These are phyloP conservation scores for Micrastur ruficollis DNA, from an alignment of 2,797 vertebrate genomes.

Conservation along the genomic window DNA sequence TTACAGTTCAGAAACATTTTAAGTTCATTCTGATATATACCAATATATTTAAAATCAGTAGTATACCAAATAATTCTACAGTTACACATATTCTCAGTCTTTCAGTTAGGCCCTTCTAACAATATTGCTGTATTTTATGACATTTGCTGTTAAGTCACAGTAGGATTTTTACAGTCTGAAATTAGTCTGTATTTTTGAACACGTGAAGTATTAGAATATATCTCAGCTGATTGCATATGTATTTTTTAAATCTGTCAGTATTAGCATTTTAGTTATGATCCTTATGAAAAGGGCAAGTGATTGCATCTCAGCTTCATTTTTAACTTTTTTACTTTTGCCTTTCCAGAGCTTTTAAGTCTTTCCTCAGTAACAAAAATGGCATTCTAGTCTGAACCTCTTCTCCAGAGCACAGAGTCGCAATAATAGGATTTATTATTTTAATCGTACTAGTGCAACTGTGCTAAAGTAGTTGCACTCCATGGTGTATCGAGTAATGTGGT, in stretches of 20 bases:
- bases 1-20: background rate
- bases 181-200: background rate
- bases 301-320: background rate
- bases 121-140: background rate
- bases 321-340: background rate
- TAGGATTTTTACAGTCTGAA: background rate
- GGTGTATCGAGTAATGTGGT: background rate
- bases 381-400: background rate
- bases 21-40: background rate
- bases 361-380: background rate
- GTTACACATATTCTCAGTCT: background rate
- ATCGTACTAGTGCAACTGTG: background rate
- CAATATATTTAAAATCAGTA: background rate
- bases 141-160: background rate
- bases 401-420: background rate
- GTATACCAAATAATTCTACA: background rate
- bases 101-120: background rate
- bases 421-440: background rate
- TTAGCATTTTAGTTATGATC: background rate
- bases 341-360: background rate
- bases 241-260: background rate
- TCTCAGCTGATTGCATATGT: background rate
- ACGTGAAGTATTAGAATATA: background rate
- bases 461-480: background rate
- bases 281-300: background rate